Conservation (phyloP, 2,797 vertebrate genomes). For the Aldrovandia affinis region DNA sequence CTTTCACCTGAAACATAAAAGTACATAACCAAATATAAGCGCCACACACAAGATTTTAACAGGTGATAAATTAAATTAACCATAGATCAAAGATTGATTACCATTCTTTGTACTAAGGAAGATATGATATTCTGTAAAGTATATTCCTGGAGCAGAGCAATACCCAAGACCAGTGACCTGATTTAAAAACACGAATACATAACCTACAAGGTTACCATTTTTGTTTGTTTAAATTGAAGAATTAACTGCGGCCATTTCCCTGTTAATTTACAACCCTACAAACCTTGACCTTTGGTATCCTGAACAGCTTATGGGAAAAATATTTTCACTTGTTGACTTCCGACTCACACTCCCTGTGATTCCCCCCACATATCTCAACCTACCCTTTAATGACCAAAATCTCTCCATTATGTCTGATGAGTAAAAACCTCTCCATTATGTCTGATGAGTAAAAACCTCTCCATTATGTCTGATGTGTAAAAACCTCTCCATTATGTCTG, state of each 20-base stretch:
- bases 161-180: background rate
- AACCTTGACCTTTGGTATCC: background rate
- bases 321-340: background rate
- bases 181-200: background rate
- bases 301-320: background rate
- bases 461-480: background rate
- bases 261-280: background rate
- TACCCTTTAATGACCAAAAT: background rate
- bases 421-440: background rate
- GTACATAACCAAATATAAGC: background rate
- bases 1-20: conserved; percentile 76
- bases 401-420: background rate
- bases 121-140: background rate
- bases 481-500: background rate
- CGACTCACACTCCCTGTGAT: background rate
- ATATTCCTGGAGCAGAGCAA: background rate
- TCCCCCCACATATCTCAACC: background rate
- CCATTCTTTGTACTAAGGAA: background rate
- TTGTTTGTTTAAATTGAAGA: background rate
- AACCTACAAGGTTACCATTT: background rate
- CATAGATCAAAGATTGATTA: background rate
- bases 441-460: background rate
- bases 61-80: background rate
- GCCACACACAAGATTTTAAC: conserved; percentile 8
- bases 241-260: background rate